Evolutionary conservation across 1,140 invertebrate genomes (phyloP).

Genomic region (Periplaneta americana): DNA sequence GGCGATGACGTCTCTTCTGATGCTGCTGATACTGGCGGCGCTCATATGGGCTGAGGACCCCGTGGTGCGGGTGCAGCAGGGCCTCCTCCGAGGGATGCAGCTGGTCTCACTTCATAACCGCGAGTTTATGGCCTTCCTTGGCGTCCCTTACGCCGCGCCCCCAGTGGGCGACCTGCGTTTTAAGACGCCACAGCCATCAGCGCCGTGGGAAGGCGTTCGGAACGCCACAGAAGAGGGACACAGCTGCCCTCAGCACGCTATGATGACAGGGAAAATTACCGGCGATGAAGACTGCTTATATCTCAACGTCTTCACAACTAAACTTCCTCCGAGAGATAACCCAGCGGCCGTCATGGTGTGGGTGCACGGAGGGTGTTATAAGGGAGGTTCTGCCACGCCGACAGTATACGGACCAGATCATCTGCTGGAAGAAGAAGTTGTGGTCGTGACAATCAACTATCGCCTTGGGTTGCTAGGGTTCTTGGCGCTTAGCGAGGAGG

Average conservation of each 20-base stretch:
- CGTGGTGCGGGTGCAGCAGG: no score
- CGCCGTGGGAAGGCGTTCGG: neutral
- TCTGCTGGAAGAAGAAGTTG: constrained; percentile 34
- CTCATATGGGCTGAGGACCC: no score
- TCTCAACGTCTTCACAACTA: neutral
- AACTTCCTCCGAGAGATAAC: neutral
- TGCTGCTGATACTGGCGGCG: no score
- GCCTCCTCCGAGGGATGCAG: no score
- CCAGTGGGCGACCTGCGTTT: neutral
- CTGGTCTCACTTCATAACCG: no score
- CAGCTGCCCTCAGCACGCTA: neutral
- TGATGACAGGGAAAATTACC: neutral
- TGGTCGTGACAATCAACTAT: constrained; percentile 45
- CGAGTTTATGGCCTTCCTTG: no score
- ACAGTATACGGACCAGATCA: constrained; percentile 26
- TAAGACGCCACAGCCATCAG: neutral
- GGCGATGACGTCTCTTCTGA: no score
- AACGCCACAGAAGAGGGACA: neutral
- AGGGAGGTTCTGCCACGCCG: constrained; percentile 1
- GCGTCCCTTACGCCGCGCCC: neutral
- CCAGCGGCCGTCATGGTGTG: constrained; percentile 16
- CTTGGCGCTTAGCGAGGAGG: neutral
- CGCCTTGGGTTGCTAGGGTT: constrained; percentile 31
- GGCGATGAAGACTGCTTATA: neutral
- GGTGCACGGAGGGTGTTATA: constrained; percentile 19